Base-by-base conservation (phyloP, 2,113 vertebrate species). In the Austrofundulus limnaeus region DNA sequence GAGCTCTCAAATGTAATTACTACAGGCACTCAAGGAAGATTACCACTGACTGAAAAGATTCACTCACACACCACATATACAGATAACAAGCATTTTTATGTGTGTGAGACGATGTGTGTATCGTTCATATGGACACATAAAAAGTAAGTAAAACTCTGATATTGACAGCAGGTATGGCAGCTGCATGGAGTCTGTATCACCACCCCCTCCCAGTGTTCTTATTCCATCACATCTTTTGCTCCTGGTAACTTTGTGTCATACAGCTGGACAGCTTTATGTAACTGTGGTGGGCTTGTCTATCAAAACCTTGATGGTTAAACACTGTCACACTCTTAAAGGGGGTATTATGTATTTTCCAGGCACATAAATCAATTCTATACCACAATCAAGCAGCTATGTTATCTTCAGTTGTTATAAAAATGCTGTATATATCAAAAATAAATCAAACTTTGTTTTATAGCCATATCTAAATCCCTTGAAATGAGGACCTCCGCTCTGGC, bases 161-260 rank as follows among this genome's bases (percentile, higher is more conserved):
- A 66, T 55, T 82, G 72, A 75, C 70, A 85, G 82, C 78, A 85
- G 78, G 80, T 88, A 86, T 81, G 79, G 80, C 83, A 89, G 81
- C 76, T 78, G 62, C 79, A 80, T 81, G 87, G 59, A 69, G 75
- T 75, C 72, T 46, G 75, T 70, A 84, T 76, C 77, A 78, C 68
- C 55, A 56, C 46, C 21, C 57, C 50, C 59, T 70, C 31, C n/a
- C 62, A 66, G 47, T 77, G 45, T 55, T 71, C 52, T 49, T 65
- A 51, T 72, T 67, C 51, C n/a, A 57, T 65, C 53, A 60, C 37
- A 71, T 62, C 49, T 43, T 31, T 51, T 5, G 9, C 53, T 59
- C 23, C 48, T 17, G 39, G 55, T 74, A 82, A 72, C 71, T 83
- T 75, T 12, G 41, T 71, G 64, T 75, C 60, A 43, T 63, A 34